A percentile compares a stretch with the other conserved stretches of the same genome.
Conservation (phyloP, 2,888 invertebrate species). For the Myopa testacea region DNA sequence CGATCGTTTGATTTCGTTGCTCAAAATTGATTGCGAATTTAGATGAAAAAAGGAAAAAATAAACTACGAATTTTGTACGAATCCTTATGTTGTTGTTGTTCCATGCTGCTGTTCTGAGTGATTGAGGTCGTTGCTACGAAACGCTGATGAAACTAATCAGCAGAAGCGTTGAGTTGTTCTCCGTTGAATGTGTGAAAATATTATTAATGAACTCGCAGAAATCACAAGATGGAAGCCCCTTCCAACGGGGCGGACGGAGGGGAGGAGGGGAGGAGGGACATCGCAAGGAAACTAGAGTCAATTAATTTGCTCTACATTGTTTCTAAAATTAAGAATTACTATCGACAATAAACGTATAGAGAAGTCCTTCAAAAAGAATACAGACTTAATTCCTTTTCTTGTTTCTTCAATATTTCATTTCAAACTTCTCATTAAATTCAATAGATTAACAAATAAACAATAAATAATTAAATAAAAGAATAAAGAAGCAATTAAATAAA, state of each 20-base stretch:
- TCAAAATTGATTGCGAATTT: constrained; percentile 18
- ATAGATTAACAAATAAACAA: neutral
- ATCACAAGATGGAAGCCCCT: neutral
- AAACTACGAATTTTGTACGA: neutral
- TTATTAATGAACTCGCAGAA: constrained; percentile 12
- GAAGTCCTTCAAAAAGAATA: too few relatives aligned
- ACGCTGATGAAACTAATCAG: neutral
- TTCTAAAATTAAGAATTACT: too few relatives aligned
- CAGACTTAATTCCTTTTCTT: too few relatives aligned
- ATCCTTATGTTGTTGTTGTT: neutral
- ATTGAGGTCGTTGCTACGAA: neutral
- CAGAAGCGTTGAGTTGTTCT: neutral
- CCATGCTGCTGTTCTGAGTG: neutral
- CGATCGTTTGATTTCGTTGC: neutral
- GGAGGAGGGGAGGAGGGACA: too few relatives aligned
- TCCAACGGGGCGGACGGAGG: neutral
- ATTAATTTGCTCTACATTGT: too few relatives aligned
- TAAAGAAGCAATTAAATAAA: too few relatives aligned
- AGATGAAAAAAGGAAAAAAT: neutral
- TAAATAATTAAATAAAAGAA: too few relatives aligned
- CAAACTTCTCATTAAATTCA: neutral
- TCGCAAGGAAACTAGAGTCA: too few relatives aligned
- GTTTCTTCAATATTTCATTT: too few relatives aligned
- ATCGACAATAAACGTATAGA: too few relatives aligned
- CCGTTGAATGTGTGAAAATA: neutral